phyloP scores from a whole-genome alignment of 2,113 vertebrate species.

The Bufo bufo region DNA sequence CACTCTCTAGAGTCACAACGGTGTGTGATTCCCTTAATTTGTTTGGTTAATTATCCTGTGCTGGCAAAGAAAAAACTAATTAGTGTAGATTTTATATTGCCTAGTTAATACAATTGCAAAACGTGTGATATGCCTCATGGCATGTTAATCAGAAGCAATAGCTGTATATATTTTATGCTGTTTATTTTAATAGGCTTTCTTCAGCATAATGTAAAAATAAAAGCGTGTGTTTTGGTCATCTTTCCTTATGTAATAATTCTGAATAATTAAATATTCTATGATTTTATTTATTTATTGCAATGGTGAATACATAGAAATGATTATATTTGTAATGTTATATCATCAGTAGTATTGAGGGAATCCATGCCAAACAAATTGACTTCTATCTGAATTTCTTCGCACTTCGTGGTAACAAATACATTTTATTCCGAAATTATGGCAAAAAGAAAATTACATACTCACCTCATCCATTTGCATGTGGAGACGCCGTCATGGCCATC shows the following conservation, averaged over 20 bases:
- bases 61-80: constrained; percentile 51
- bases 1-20: constrained; percentile 38
- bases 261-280: background rate
- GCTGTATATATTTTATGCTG: constrained; percentile 14
- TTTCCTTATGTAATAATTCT: background rate
- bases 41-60: constrained; percentile 57
- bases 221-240: too few relatives aligned
- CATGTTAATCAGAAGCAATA: constrained; percentile 46
- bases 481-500: too few relatives aligned
- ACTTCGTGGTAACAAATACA: too few relatives aligned
- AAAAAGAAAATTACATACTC: too few relatives aligned
- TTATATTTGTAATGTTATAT: background rate
- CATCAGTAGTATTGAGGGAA: background rate
- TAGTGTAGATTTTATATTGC: constrained; percentile 49
- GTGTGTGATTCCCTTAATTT: constrained; percentile 51
- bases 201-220: background rate
- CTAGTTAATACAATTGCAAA: constrained; percentile 50
- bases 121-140: constrained; percentile 42
- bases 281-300: background rate
- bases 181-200: constrained; percentile 9
- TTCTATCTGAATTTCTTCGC: too few relatives aligned
- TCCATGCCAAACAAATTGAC: too few relatives aligned
- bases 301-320: background rate
- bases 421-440: too few relatives aligned
- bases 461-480: too few relatives aligned